Evolutionary conservation across 2,888 invertebrate species (phyloP), one percentile per base, ranked within the genome.

Genomic region (Penaeus monodon): DNA sequence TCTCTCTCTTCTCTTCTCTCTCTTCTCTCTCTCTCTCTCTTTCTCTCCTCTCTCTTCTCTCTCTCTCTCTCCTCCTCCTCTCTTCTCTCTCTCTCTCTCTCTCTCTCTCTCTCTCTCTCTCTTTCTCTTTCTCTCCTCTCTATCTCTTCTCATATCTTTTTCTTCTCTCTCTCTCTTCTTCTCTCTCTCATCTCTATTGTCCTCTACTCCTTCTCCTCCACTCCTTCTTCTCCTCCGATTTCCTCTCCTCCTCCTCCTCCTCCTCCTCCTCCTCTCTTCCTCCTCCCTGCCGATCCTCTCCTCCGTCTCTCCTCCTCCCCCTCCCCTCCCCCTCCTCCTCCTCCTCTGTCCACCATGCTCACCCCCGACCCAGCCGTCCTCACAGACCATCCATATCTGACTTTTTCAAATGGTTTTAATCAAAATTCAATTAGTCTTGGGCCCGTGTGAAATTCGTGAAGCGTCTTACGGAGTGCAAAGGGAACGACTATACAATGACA

Each of bases 371-470:
- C 22, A n/a, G 57, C 17, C 14, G 57, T 57, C 14, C 17, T 57
- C 57, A 17, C 38, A 70, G 80, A 70, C 85, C 85, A 64, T 80
- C 73, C 80, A 80, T 85, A 85, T 85, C 80, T 85, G 80, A 85
- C 85, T 85, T 85, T 85, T 85, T 85, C 80, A 85, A 85, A 85
- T 85, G 85, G 80, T 80, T 85, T 85, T 85, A 85, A 85, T 85
- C 80, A 80, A 85, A 73, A 85, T 85, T 85, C 85, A 85, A 85
- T 85, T 85, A 85, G 79, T 79, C 85, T 85, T 85, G 64, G 85
- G 85, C 80, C 85, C 73, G 85, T 85, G 85, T 85, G 85, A 85
- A 85, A 85, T 85, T 79, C 80, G 85, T 80, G 85, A 73, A 73
- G 79, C 85, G 73, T 73, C 85, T 85, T 80, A 73, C 38, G 79